Evolutionary conservation across 37 sponge, comb jelly and placozoan species (phyloP).

Genomic region (Ephydatia muelleri): DNA sequence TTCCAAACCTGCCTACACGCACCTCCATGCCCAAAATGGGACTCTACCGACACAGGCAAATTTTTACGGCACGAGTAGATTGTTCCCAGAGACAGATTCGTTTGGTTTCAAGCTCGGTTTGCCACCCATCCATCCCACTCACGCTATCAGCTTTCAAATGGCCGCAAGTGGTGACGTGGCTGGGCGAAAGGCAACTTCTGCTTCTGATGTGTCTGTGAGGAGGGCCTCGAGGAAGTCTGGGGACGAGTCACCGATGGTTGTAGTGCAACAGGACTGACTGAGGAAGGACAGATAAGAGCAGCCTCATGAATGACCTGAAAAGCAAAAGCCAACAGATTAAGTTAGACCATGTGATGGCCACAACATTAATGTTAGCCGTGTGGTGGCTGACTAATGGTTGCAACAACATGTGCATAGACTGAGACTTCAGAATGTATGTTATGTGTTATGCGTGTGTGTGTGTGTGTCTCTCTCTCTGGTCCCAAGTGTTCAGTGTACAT

Average conservation of each 20-base stretch:
- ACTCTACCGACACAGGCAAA: slow-evolving; percentile 7
- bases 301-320: not conserved
- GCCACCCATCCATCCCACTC: not conserved
- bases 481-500: not conserved
- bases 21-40: slow-evolving; percentile 35
- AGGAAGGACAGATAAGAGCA: not conserved
- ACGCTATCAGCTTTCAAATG: not conserved
- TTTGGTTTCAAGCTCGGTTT: slow-evolving; percentile 47
- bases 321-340: slow-evolving; percentile 3
- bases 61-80: slow-evolving; percentile 49
- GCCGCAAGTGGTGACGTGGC: not conserved
- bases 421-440: not conserved
- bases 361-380: not conserved
- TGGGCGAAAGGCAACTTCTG: not conserved
- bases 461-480: no score
- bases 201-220: not conserved
- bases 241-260: not conserved
- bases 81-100: slow-evolving; percentile 44
- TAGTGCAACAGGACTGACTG: not conserved
- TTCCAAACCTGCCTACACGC: not conserved
- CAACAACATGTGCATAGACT: not conserved
- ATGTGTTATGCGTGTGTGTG: not conserved
- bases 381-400: not conserved
- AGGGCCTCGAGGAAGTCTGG: not conserved
- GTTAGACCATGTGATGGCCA: not conserved